Evolutionary conservation across 1,140 invertebrate species (phyloP), one percentile per base, ranked within the genome.

Genomic region (Tribolium madens): DNA sequence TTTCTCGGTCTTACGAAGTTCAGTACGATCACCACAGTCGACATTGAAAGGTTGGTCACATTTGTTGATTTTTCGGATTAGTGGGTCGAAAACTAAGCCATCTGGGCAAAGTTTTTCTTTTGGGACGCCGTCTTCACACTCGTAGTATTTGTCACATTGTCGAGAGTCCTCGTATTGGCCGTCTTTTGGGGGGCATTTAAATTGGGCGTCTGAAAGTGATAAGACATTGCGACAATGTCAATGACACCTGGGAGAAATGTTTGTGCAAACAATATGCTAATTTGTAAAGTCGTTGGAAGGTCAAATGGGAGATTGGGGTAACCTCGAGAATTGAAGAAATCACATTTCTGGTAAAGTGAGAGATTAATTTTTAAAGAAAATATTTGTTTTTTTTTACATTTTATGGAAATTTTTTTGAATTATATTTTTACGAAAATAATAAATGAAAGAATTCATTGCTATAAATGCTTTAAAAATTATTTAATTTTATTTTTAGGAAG

Each of bases 31-130:
- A 47, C 92, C 92, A 83, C 95, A 97, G 83, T 96, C 94, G 5
- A 96, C 93, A 80, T 95, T 95, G 90, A 96, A 96, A 81, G 94
- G 92, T 83, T 96, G 94, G 86, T 96, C 95, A 84, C 95, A 97
- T 85, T 96, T 96, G 88, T 95, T 96, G 83, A 94, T 89, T 86
- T 94, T 94, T 77, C 92, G 90, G 86, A 93, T 95, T 72, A 91
- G 83, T 0, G 92, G 93, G 88, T 96, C 94, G 86, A 96, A 96
- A 13, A 96, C 94, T 10, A 96, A 88, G 76, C 95, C 95, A 84
- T 96, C 95, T 2, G 94, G 93, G 83, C 95, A 96, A 0, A 95
- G 87, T 85, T 95, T 94, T 79, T 91, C 90, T 57, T 87, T 91
- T 9, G 92, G 89, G 5, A 89, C 85, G 2, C 93, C 93, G 77